Percentiles rank a stretch among this genome's conserved stretches.
phyloP scores from a whole-genome alignment of 1,140 invertebrate species.

The Triops cancriformis region DNA sequence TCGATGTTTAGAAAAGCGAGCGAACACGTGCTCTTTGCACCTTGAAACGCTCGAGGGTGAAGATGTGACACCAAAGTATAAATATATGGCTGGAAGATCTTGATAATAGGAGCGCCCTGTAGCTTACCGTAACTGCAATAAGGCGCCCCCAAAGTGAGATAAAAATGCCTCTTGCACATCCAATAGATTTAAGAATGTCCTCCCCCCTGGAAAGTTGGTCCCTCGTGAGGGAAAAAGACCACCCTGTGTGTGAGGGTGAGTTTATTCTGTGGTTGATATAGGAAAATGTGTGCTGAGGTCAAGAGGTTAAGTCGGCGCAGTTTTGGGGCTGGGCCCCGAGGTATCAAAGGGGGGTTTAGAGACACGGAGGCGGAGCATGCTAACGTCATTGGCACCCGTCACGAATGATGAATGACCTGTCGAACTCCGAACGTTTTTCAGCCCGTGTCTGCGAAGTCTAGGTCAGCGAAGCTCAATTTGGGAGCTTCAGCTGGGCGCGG shows the following conservation, averaged over 20 bases:
- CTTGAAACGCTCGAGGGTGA: not conserved
- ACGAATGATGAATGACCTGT: conserved; percentile 10
- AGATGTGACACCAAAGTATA: not conserved
- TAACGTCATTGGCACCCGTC: conserved; percentile 12
- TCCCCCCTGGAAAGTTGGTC: not conserved
- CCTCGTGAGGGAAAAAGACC: not conserved
- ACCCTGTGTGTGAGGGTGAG: not conserved
- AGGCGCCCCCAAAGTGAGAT: not conserved
- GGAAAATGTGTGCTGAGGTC: conserved; percentile 3
- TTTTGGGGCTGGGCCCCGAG: not conserved
- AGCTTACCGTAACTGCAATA: not conserved
- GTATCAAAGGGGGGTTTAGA: not conserved
- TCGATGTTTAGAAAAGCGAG: not conserved
- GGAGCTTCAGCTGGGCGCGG: not conserved
- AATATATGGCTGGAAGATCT: not conserved
- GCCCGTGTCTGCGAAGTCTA: not conserved
- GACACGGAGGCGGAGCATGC: not conserved
- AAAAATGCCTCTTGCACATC: not conserved
- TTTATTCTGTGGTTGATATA: not conserved
- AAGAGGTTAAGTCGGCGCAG: not conserved
- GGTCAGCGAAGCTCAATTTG: not conserved
- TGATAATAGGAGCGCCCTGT: not conserved
- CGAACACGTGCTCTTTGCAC: not conserved
- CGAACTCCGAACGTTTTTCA: not conserved
- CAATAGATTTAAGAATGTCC: not conserved